A percentile compares a stretch with the other conserved stretches of the same genome.
Evolutionary conservation across 2,888 invertebrate species (phyloP).

Genomic region (Blomia tropicalis): DNA sequence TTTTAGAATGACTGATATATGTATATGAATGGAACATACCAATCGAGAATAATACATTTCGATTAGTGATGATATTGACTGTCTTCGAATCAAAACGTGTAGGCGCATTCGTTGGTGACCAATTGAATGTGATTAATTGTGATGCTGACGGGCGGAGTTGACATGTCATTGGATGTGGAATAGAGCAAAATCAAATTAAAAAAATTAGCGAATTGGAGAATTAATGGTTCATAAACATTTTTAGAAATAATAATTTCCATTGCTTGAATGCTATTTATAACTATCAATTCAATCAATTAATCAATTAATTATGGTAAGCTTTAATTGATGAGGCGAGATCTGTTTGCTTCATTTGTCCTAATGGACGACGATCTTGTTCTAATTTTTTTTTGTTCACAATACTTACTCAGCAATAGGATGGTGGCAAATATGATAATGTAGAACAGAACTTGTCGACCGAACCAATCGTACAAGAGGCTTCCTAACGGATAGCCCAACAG

Average conservation of each 20-base stretch:
- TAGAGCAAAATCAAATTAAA: neutral
- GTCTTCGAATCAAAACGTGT: conserved; percentile 12
- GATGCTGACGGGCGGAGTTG: neutral
- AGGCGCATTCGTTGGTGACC: conserved; percentile 10
- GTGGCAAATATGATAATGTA: conserved; percentile 49
- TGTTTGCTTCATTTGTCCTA: too few species aligned
- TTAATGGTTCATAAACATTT: too few species aligned
- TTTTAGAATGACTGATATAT: too few species aligned
- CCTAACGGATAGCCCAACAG: conserved; percentile 65
- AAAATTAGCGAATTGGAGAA: neutral
- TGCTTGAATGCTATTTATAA: too few species aligned
- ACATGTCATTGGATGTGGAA: neutral
- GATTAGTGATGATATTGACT: conserved; percentile 25
- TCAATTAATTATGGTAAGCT: too few species aligned
- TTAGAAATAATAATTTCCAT: too few species aligned
- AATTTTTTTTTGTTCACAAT: too few species aligned
- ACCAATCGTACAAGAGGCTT: conserved; percentile 55
- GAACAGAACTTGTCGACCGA: conserved; percentile 59
- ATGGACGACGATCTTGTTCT: too few species aligned
- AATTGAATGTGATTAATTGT: conserved; percentile 16
- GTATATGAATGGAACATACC: conserved; percentile 19
- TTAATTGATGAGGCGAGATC: too few species aligned
- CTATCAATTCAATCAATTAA: too few species aligned
- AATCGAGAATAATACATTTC: conserved; percentile 26
- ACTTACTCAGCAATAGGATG: conserved; percentile 34